A percentile compares a stretch with the other conserved stretches of the same genome.
phyloP scores from a whole-genome alignment of 1,140 invertebrate genomes.

The Palaemon carinicauda region DNA sequence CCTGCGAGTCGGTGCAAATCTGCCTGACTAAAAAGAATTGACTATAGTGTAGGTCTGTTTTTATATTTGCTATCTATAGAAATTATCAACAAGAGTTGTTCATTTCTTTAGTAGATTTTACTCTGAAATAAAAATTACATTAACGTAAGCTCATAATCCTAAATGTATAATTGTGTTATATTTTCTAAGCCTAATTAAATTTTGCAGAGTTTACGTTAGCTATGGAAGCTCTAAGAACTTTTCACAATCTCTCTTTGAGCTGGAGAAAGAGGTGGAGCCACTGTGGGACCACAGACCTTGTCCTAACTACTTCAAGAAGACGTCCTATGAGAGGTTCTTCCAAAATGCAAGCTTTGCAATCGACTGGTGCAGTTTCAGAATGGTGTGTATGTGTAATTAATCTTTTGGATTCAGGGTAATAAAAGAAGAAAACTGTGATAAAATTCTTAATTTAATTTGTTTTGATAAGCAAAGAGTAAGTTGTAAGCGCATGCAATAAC shows the following conservation, averaged over 20 bases:
- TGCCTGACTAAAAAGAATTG: no score
- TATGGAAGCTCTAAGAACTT: conserved; percentile 80
- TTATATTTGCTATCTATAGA: no score
- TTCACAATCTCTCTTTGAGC: conserved; percentile 75
- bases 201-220: conserved; percentile 78
- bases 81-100: no score
- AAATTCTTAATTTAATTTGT: no score
- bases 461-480: no score
- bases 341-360: conserved; percentile 78
- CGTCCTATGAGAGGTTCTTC: conserved; percentile 84
- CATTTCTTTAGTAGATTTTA: conserved; percentile 5
- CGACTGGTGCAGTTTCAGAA: conserved; percentile 88
- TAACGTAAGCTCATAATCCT: neutral
- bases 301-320: conserved; percentile 82
- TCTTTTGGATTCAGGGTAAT: no score
- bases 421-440: no score
- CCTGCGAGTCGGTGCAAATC: no score
- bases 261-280: conserved; percentile 84
- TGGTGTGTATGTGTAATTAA: no score
- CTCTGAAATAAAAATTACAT: neutral
- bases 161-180: neutral
- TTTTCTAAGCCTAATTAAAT: neutral
- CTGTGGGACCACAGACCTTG: conserved; percentile 77
- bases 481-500: no score
- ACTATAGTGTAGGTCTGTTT: no score